Base-by-base conservation (phyloP, 2,797 vertebrate species). In the Chloroceryle inda region DNA sequence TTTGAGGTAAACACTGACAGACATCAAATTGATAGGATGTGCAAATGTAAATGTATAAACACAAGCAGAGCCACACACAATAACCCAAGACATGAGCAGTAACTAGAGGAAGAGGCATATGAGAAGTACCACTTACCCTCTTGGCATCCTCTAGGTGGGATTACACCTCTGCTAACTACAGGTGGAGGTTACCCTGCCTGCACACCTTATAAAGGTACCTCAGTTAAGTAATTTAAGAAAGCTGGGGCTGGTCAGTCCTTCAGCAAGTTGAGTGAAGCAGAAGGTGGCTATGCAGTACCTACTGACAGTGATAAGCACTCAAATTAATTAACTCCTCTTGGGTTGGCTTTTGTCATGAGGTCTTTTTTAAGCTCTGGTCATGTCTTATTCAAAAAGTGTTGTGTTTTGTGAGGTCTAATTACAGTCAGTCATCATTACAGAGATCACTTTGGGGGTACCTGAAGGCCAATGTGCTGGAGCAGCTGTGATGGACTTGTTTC, bases 291-390 rank as follows among this genome's bases (percentile, higher is more conserved):
- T 2, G 1, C 27, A 56, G 9, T 12, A 5, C 9, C 50, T n/a
- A 13, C 42, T 33, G 40, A 31, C 7, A 40, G 19, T 42, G 47
- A 11, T 7, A 59, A 74, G 2, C 8, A 26, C 31, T 6, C 8
- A 61, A 2, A 44, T 7, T 15, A 9, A 45, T 44, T 19, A 35
- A 3, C 2, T 1, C 2, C 4, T 5, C 19, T 64, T 56, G 16
- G 3, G 17, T 11, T 42, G 18, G 10, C 47, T 22, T 52, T 53
- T 68, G 13, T 10, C 17, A 10, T 5, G 13, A 67, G 24, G 22
- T 4, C 18, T 75, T 74, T 85, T 67, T 27, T 40, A 58, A 62
- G 11, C 10, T 33, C 50, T 78, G 49, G 10, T 3, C 2, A 3
- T 2, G 7, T 19, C 50, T 89, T 53, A 31, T 5, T 5, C 2